A percentile compares a stretch with the other conserved stretches of the same genome.
Conservation (phyloP, 2,888 invertebrate genomes). For the Spisula subtruncata region DNA sequence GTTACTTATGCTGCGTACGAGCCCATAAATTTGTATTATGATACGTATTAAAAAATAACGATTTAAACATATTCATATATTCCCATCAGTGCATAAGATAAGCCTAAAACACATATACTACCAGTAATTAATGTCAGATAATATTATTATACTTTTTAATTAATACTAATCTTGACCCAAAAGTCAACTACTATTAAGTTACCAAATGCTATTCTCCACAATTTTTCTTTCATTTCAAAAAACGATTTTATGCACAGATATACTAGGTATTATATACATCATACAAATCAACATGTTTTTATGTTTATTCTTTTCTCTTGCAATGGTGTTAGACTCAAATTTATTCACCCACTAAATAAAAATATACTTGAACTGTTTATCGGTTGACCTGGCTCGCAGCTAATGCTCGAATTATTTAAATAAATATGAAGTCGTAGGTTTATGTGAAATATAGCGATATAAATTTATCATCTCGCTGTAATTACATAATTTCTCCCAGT, state of each 20-base stretch:
- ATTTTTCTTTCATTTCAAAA: not conserved
- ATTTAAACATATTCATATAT: not conserved
- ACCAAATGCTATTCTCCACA: not conserved
- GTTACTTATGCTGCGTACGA: not conserved
- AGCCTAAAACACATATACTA: not conserved
- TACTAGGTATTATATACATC: not conserved
- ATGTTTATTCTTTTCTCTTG: not conserved
- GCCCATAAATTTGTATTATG: not conserved
- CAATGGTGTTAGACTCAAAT: not conserved
- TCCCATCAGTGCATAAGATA: not conserved
- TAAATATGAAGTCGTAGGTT: not conserved
- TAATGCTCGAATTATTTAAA: conserved; percentile 21
- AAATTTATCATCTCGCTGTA: not conserved
- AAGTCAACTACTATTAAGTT: conserved; percentile 8
- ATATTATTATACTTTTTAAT: not conserved
- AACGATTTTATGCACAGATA: not conserved
- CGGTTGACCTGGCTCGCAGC: not conserved
- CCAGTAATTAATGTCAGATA: not conserved
- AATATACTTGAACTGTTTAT: not conserved
- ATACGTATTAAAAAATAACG: not conserved
- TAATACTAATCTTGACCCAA: not conserved
- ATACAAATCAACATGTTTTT: not conserved
- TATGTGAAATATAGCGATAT: not conserved
- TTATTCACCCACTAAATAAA: not conserved
- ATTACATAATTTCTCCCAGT: not conserved